Evolutionary conservation across 2,888 invertebrate species (phyloP).

Genomic region (Lasioglossum calceatum): DNA sequence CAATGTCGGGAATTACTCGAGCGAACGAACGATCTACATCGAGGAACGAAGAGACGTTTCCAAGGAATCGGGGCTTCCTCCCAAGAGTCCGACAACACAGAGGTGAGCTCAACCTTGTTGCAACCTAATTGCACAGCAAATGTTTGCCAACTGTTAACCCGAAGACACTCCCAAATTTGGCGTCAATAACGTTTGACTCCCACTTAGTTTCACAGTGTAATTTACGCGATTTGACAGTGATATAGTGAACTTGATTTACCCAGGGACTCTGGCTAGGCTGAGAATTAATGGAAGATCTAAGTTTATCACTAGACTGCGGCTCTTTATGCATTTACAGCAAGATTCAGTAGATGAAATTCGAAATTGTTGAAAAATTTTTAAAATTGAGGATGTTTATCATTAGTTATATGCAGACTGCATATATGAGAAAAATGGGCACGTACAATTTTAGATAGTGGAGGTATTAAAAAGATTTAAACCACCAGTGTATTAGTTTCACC

Average conservation of each 20-base stretch:
- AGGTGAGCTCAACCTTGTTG: slow-evolving; percentile 85
- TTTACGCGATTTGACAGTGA: neutral
- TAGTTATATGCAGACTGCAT: no score
- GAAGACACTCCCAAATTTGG: neutral
- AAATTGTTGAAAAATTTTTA: no score
- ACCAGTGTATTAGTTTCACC: no score
- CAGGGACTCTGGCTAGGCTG: neutral
- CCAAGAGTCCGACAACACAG: slow-evolving; percentile 92
- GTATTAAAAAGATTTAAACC: no score
- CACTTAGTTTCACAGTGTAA: neutral
- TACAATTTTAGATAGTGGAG: no score
- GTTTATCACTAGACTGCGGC: no score
- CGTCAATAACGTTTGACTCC: slow-evolving; percentile 30
- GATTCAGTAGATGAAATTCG: no score
- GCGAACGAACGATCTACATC: slow-evolving; percentile 80
- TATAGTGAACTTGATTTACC: neutral
- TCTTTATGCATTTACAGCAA: no score
- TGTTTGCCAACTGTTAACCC: neutral
- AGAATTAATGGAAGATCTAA: neutral
- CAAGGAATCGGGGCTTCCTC: slow-evolving; percentile 88
- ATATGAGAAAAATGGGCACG: no score
- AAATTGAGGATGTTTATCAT: no score
- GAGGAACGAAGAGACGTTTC: slow-evolving; percentile 81
- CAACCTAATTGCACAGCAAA: neutral
- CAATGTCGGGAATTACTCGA: slow-evolving; percentile 75